Conservation (phyloP, 2,797 vertebrate genomes). For the Rallus crepitans region DNA sequence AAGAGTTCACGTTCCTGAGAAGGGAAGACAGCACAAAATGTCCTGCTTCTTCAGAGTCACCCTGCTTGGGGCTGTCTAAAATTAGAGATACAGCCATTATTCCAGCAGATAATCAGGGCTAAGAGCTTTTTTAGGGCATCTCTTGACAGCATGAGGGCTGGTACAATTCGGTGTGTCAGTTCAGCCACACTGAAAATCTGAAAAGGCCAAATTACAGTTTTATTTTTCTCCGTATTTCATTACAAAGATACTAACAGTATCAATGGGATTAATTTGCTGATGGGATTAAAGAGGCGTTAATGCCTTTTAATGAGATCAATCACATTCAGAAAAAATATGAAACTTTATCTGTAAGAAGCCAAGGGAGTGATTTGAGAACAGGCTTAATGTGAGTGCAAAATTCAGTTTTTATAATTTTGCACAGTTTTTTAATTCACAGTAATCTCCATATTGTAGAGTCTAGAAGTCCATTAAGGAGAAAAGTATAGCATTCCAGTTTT, state of each 20-base stretch:
- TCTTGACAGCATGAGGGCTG: constrained; percentile 7
- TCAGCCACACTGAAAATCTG: neutral
- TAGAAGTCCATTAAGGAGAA: neutral
- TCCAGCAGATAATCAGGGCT: constrained; percentile 15
- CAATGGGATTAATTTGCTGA: neutral
- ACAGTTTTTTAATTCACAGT: neutral
- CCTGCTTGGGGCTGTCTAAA: neutral
- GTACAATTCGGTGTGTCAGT: neutral
- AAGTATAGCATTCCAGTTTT: neutral
- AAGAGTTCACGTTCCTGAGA: neutral
- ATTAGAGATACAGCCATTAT: constrained; percentile 17
- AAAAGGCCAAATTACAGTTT: neutral
- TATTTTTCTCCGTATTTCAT: neutral
- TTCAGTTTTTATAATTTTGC: neutral
- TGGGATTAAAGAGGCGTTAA: constrained; percentile 6
- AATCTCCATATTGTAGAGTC: neutral
- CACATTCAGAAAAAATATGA: neutral
- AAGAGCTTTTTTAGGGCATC: constrained; percentile 27
- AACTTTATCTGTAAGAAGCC: neutral
- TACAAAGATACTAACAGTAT: neutral
- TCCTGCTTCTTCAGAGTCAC: constrained; percentile 32
- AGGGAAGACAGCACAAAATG: neutral
- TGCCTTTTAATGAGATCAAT: neutral
- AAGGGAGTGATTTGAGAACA: neutral
- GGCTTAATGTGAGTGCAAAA: neutral